A percentile compares a stretch with the other conserved stretches of the same genome.
Conservation (phyloP, 2,113 vertebrate genomes). For the Semicossyphus pulcher region DNA sequence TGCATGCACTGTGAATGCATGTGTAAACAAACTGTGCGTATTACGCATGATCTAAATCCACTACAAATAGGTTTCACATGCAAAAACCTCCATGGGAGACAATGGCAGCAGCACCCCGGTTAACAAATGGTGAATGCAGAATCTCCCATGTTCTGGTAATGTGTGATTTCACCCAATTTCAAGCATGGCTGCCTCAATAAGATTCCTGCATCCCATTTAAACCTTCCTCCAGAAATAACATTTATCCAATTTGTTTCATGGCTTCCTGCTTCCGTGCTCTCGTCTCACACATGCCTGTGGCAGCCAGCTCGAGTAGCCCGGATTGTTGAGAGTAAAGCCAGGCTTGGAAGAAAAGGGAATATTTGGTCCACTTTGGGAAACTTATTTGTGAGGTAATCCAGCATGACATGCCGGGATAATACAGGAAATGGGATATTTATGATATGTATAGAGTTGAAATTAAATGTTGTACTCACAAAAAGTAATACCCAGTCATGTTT, state of each 20-base stretch:
- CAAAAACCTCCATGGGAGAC: slow-evolving; percentile 28
- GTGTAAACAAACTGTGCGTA: background rate
- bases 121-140: slow-evolving; percentile 69
- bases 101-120: slow-evolving; percentile 32
- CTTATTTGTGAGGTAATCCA: slow-evolving; percentile 53
- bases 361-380: slow-evolving; percentile 43
- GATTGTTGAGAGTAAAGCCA: slow-evolving; percentile 34
- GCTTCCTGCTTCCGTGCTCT: slow-evolving; percentile 69
- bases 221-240: slow-evolving; percentile 81
- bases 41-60: slow-evolving; percentile 8
- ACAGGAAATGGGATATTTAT: slow-evolving; percentile 40
- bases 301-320: slow-evolving; percentile 40
- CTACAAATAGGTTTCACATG: slow-evolving; percentile 21
- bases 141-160: slow-evolving; percentile 75
- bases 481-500: background rate
- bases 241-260: slow-evolving; percentile 83
- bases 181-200: slow-evolving; percentile 79
- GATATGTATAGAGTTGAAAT: slow-evolving; percentile 27
- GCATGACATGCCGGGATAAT: slow-evolving; percentile 35
- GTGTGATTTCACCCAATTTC: slow-evolving; percentile 83
- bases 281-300: slow-evolving; percentile 61
- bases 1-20: background rate
- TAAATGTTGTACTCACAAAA: slow-evolving; percentile 32
- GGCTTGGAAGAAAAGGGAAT: slow-evolving; percentile 34
- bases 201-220: slow-evolving; percentile 78